Evolutionary conservation across 92 coral and sea anemone species (phyloP).

Genomic region (Paramuricea clavata): DNA sequence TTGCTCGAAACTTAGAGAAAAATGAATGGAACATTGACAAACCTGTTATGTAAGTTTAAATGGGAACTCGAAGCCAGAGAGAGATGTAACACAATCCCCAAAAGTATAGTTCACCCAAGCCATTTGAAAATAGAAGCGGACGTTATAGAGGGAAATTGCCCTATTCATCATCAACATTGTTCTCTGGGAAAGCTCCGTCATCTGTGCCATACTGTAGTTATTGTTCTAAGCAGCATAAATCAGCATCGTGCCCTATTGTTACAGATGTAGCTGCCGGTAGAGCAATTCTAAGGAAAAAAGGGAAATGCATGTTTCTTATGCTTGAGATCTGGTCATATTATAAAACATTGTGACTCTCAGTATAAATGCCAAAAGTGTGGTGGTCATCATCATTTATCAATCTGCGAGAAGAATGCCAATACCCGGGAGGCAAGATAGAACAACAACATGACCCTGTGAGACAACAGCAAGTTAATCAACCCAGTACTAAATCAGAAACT

Average conservation of each 20-base stretch:
- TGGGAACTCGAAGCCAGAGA: conserved; percentile 22
- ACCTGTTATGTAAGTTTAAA: background rate
- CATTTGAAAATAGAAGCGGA: background rate
- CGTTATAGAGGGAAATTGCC: background rate
- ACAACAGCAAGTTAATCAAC: background rate
- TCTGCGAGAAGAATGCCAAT: background rate
- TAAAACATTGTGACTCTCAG: conserved; percentile 65
- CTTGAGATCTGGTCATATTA: conserved; percentile 72
- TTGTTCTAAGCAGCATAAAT: conserved; percentile 49
- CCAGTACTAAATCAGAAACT: background rate
- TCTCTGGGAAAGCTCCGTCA: background rate
- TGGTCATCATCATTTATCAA: conserved; percentile 5
- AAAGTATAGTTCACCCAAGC: background rate
- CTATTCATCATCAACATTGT: background rate
- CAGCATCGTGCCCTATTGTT: conserved; percentile 36
- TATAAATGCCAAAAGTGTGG: conserved; percentile 70
- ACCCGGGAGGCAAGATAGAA: background rate
- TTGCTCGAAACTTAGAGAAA: background rate
- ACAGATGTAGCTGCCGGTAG: conserved; percentile 65
- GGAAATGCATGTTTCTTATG: conserved; percentile 72
- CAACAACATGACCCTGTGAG: background rate
- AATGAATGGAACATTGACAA: conserved; percentile 34
- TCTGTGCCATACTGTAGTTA: background rate
- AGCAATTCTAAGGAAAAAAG: conserved; percentile 63
- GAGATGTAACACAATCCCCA: background rate